Evolutionary conservation across 1,140 invertebrate species (phyloP).

Genomic region (Antheraea mylitta): DNA sequence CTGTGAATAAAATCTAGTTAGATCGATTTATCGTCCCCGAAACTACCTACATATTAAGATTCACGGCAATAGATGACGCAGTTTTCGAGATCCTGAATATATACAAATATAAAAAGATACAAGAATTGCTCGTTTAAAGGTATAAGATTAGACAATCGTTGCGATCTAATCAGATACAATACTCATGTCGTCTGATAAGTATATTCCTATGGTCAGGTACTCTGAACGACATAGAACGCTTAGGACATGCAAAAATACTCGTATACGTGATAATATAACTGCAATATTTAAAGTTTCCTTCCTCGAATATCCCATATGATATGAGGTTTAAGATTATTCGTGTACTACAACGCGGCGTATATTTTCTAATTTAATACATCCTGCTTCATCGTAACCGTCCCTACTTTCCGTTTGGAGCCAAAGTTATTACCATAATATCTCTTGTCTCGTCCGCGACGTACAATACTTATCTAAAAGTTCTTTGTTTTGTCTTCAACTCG

Average conservation of each 20-base stretch:
- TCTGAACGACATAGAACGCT: neutral
- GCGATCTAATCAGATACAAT: no score
- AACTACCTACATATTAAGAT: no score
- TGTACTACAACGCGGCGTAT: constrained; percentile 26
- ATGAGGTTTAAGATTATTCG: constrained; percentile 24
- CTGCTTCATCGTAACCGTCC: constrained; percentile 35
- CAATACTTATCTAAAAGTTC: constrained; percentile 70
- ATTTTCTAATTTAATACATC: constrained; percentile 63
- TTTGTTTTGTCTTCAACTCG: constrained; percentile 59
- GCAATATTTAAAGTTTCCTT: neutral
- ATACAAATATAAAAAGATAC: no score
- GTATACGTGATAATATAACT: constrained; percentile 9
- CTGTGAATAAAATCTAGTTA: no score
- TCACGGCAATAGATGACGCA: no score
- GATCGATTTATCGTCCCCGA: no score
- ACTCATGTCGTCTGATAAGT: no score
- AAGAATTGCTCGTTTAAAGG: no score
- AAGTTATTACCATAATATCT: constrained; percentile 65
- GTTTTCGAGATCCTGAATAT: no score
- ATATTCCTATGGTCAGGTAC: no score
- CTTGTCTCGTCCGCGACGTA: constrained; percentile 29
- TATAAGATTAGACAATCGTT: no score
- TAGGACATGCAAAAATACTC: neutral
- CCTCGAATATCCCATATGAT: neutral
- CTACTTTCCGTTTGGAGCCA: constrained; percentile 42